phyloP scores from a whole-genome alignment of 2,888 invertebrate genomes.

The Steromphala cineraria region DNA sequence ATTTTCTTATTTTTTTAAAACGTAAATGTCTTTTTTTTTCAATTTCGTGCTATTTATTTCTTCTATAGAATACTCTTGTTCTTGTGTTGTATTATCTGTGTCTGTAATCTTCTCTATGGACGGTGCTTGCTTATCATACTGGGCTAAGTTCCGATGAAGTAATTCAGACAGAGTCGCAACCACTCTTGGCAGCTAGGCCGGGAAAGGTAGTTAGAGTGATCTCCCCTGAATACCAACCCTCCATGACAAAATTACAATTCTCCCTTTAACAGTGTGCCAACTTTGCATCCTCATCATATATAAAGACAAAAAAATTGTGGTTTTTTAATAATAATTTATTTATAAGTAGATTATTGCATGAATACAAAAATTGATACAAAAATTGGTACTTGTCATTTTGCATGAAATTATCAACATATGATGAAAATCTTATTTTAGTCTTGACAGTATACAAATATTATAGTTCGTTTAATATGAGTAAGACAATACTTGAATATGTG shows the following conservation, averaged over 20 bases:
- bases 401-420: background rate
- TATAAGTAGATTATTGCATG: background rate
- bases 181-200: background rate
- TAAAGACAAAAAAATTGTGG: background rate
- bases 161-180: background rate
- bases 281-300: background rate
- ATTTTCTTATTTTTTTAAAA: background rate
- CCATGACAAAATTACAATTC: background rate
- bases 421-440: background rate
- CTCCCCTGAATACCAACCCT: background rate
- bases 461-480: too few relatives aligned
- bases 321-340: background rate
- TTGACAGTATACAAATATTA: too few relatives aligned
- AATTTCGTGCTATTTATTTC: background rate
- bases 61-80: background rate
- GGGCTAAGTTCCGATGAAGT: background rate
- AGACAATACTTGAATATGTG: too few relatives aligned
- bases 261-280: background rate
- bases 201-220: conserved; percentile 14
- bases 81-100: background rate
- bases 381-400: background rate
- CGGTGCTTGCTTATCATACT: conserved; percentile 10
- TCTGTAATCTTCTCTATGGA: conserved; percentile 13
- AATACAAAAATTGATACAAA: background rate
- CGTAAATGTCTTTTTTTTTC: background rate